phyloP scores from a whole-genome alignment of 2,888 invertebrate genomes.

The Dasypogon diadema region DNA sequence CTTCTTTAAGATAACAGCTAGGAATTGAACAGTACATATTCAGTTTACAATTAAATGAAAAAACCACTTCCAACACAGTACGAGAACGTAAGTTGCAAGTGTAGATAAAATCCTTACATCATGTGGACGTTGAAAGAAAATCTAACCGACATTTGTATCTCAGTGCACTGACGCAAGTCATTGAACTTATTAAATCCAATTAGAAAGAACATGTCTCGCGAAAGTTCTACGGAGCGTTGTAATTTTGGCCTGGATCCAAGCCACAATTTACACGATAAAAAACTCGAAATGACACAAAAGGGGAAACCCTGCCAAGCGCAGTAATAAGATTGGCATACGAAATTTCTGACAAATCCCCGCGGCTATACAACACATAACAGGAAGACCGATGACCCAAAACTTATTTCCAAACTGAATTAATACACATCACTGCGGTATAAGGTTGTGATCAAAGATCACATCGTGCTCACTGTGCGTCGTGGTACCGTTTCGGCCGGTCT shows the following conservation, averaged over 20 bases:
- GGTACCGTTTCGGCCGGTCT: constrained; percentile 41
- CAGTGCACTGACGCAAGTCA: background rate
- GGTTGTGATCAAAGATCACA: constrained; percentile 26
- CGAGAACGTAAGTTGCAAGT: too few relatives aligned
- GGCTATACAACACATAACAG: constrained; percentile 31
- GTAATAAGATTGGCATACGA: constrained; percentile 46
- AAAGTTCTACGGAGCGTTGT: constrained; percentile 8
- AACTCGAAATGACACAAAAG: constrained; percentile 36
- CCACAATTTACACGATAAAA: constrained; percentile 1
- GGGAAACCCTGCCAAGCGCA: constrained; percentile 8
- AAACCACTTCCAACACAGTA: too few relatives aligned
- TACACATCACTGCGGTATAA: constrained; percentile 38
- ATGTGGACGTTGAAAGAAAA: too few relatives aligned
- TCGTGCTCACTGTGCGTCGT: constrained; percentile 28
- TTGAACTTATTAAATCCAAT: constrained; percentile 34
- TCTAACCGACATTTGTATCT: background rate
- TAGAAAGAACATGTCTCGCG: constrained; percentile 16
- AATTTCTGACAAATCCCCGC: constrained; percentile 46
- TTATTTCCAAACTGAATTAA: constrained; percentile 47
- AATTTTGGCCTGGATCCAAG: constrained; percentile 14
- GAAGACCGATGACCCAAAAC: constrained; percentile 22
- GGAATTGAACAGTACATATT: too few relatives aligned
- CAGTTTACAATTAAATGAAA: too few relatives aligned
- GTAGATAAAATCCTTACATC: too few relatives aligned
- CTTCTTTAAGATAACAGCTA: too few relatives aligned